A percentile compares a stretch with the other conserved stretches of the same genome.
These are phyloP conservation scores for Pteruthius melanotis DNA, from an alignment of 2,113 vertebrate species.

Conservation along the genomic window DNA sequence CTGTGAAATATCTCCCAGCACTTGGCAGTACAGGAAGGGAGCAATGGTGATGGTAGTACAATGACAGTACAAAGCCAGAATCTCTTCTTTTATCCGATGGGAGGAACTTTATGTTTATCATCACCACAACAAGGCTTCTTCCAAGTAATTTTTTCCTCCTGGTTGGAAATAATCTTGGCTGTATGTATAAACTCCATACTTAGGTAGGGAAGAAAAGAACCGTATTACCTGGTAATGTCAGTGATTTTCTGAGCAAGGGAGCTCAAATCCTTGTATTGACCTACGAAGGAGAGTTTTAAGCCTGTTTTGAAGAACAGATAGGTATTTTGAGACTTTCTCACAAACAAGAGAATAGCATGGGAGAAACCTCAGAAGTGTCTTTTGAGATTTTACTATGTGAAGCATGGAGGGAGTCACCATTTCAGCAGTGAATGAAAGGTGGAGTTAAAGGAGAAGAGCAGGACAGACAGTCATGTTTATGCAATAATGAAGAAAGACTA, in stretches of 20 bases:
- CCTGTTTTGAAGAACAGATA: not conserved
- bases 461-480: fast-evolving
- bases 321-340: not conserved
- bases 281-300: not conserved
- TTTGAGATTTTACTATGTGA: not conserved
- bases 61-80: not conserved
- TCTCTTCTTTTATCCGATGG: not conserved
- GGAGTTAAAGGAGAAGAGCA: not conserved
- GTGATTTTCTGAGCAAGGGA: not conserved
- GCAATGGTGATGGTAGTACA: not conserved
- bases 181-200: not conserved
- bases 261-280: not conserved
- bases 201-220: not conserved
- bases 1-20: not conserved
- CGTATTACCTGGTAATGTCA: not conserved
- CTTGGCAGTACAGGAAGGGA: not conserved
- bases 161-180: not conserved
- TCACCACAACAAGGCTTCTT: not conserved
- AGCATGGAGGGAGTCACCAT: not conserved
- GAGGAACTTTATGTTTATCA: not conserved
- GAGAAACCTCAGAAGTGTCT: not conserved
- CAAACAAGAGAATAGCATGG: not conserved
- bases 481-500: not conserved
- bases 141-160: not conserved
- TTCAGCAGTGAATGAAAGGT: not conserved